Percentiles rank a stretch among this genome's conserved stretches.
Conservation (phyloP, 2,888 invertebrate genomes). For the Actias luna region DNA sequence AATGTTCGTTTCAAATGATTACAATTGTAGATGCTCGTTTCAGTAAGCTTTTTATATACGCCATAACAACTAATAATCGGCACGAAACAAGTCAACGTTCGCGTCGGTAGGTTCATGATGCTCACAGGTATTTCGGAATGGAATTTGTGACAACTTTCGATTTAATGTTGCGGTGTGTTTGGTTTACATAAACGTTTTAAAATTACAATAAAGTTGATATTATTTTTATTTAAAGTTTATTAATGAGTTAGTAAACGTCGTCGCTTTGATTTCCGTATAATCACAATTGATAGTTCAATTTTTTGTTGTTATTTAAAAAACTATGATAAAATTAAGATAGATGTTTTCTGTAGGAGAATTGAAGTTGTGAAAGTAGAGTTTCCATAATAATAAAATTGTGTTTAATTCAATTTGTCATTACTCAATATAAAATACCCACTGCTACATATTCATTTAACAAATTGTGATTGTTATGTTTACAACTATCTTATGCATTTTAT, state of each 20-base stretch:
- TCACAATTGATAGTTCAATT: too few species aligned
- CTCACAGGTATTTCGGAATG: conserved; percentile 13
- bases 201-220: not conserved
- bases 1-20: not conserved
- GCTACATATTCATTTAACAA: too few species aligned
- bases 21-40: not conserved
- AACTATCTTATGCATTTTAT: too few species aligned
- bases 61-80: not conserved
- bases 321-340: not conserved
- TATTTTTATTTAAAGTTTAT: not conserved
- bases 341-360: not conserved
- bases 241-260: too few species aligned
- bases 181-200: not conserved
- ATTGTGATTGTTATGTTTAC: too few species aligned
- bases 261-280: too few species aligned
- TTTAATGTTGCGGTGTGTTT: not conserved
- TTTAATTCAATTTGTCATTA: too few species aligned
- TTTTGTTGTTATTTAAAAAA: too few species aligned
- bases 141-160: conserved; percentile 4
- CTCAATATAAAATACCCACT: too few species aligned
- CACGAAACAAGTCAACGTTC: not conserved
- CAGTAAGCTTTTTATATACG: not conserved
- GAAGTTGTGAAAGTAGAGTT: not conserved
- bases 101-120: not conserved
- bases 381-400: not conserved